Evolutionary conservation across 2,888 invertebrate genomes (phyloP).

Genomic region (Eueremaeus valkanovi): DNA sequence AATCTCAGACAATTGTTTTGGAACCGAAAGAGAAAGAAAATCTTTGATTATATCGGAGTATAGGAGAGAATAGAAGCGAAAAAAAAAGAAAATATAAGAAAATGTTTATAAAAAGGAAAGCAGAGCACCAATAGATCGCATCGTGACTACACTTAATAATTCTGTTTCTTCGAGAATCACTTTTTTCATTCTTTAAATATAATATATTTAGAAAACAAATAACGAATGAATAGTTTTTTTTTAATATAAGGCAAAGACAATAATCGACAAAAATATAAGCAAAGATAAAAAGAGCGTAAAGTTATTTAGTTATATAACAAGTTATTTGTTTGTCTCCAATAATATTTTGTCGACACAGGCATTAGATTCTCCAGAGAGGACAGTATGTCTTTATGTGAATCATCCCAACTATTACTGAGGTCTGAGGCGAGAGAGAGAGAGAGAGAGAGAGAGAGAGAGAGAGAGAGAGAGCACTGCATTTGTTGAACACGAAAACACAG

Average conservation of each 20-base stretch:
- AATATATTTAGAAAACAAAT: neutral
- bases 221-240: neutral
- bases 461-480: neutral
- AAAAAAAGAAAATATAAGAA: neutral
- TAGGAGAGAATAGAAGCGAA: too few species aligned
- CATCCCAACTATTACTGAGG: neutral
- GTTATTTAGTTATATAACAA: neutral
- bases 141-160: conserved; percentile 1
- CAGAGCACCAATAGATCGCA: neutral
- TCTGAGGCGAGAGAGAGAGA: too few species aligned
- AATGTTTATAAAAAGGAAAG: neutral
- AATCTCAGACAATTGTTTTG: conserved; percentile 4
- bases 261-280: neutral
- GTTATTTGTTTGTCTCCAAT: neutral
- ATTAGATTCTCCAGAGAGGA: neutral
- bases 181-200: neutral
- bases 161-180: too few species aligned
- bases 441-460: too few species aligned
- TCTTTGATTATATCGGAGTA: too few species aligned
- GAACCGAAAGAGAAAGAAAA: neutral
- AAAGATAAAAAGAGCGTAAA: neutral
- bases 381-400: neutral
- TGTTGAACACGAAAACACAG: neutral
- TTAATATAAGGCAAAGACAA: neutral
- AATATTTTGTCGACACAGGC: neutral